phyloP scores from a whole-genome alignment of 2,113 vertebrate species.

The Ancistrus triradiatus region DNA sequence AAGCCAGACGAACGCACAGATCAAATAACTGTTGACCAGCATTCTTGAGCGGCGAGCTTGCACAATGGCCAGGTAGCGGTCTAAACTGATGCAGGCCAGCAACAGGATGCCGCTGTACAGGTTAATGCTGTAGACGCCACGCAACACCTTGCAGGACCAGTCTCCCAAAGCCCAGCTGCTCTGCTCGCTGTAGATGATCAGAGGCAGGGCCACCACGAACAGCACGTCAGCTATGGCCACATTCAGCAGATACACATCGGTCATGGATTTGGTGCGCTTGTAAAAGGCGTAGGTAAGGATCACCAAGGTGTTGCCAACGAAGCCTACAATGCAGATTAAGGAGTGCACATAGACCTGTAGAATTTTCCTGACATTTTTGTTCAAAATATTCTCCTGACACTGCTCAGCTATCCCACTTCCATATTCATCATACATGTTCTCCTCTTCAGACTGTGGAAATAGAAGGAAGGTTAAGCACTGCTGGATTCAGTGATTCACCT shows the following conservation, averaged over 20 bases:
- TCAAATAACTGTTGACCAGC: constrained; percentile 58
- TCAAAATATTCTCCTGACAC: background rate
- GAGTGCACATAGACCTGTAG: constrained; percentile 70
- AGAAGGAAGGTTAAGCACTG: background rate
- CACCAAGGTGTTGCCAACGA: constrained; percentile 83
- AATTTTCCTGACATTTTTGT: background rate
- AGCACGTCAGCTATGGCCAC: constrained; percentile 86
- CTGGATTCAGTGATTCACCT: too few relatives aligned
- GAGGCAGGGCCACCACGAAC: constrained; percentile 79
- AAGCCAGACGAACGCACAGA: constrained; percentile 74
- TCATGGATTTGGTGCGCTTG: constrained; percentile 82
- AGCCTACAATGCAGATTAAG: constrained; percentile 74
- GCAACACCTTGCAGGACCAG: constrained; percentile 76
- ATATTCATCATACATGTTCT: background rate
- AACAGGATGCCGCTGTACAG: constrained; percentile 88
- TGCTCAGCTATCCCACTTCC: background rate
- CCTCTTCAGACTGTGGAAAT: background rate
- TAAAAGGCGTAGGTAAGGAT: constrained; percentile 81
- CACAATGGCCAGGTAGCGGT: constrained; percentile 88
- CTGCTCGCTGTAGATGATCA: constrained; percentile 76
- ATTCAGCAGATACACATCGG: constrained; percentile 85
- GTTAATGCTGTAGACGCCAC: constrained; percentile 82
- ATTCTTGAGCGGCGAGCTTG: constrained; percentile 76
- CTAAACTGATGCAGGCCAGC: constrained; percentile 80
- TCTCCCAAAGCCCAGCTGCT: constrained; percentile 71